These are phyloP conservation scores for Drosophila suboccidentalis DNA, from an alignment of 2,888 invertebrate genomes.

Conservation along the genomic window DNA sequence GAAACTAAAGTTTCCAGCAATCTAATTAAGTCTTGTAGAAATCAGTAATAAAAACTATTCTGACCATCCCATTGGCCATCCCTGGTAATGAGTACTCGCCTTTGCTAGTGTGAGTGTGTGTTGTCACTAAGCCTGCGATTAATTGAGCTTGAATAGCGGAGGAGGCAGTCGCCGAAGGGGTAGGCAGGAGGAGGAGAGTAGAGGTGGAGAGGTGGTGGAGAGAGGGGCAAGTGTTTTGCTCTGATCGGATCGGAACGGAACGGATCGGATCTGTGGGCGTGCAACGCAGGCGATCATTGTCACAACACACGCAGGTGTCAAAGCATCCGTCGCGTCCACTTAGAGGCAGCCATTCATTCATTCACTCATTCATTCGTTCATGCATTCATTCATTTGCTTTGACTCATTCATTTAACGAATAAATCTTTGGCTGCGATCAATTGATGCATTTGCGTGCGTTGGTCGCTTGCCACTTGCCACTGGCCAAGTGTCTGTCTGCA, in stretches of 20 bases:
- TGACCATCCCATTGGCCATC: slow-evolving; percentile 14
- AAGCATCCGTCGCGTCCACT: slow-evolving; percentile 74
- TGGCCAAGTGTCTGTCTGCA: slow-evolving; percentile 29
- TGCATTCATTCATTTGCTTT: slow-evolving; percentile 26
- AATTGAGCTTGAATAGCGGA: slow-evolving; percentile 71
- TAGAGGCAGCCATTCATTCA: slow-evolving; percentile 54
- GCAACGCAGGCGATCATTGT: slow-evolving; percentile 76
- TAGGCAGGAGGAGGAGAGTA: slow-evolving; percentile 1
- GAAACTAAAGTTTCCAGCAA: neutral
- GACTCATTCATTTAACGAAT: slow-evolving; percentile 75
- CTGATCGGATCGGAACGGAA: neutral
- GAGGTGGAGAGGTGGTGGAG: neutral
- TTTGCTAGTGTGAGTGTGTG: slow-evolving; percentile 20
- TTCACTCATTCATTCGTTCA: slow-evolving; percentile 53
- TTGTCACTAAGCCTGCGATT: slow-evolving; percentile 60
- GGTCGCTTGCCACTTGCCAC: slow-evolving; percentile 35
- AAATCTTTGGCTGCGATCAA: slow-evolving; percentile 66
- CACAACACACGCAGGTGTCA: slow-evolving; percentile 74
- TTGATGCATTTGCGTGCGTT: slow-evolving; percentile 64
- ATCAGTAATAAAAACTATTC: neutral
- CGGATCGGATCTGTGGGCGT: slow-evolving; percentile 56
- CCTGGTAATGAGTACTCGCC: slow-evolving; percentile 8
- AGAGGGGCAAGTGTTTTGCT: slow-evolving; percentile 6
- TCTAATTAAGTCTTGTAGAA: no score
- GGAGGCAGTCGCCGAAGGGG: slow-evolving; percentile 22